These are phyloP conservation scores for Bungarus multicinctus DNA, from an alignment of 2,113 vertebrate genomes.

Conservation along the genomic window DNA sequence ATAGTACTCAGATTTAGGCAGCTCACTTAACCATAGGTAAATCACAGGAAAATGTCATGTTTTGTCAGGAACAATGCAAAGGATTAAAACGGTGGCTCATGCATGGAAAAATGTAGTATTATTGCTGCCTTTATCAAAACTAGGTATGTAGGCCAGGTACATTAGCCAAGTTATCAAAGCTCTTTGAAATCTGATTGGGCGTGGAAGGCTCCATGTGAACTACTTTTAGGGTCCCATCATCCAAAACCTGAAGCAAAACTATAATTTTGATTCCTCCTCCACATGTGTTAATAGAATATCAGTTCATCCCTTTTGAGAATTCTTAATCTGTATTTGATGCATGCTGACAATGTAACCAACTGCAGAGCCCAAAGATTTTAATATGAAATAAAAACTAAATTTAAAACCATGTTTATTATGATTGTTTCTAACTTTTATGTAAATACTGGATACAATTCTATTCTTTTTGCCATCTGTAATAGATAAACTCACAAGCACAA, in stretches of 20 bases:
- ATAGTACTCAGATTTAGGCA: not conserved
- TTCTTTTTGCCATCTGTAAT: not conserved
- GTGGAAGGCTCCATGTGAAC: not conserved
- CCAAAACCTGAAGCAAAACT: not conserved
- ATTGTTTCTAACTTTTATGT: not conserved
- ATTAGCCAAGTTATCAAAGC: not conserved
- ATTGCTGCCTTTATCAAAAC: not conserved
- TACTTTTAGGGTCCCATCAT: not conserved
- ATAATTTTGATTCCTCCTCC: not conserved
- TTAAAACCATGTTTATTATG: too few species aligned
- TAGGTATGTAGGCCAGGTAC: not conserved
- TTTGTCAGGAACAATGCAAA: not conserved
- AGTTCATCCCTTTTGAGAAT: not conserved
- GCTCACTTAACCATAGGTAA: not conserved
- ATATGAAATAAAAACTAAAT: not conserved
- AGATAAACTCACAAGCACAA: not conserved
- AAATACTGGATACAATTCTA: not conserved
- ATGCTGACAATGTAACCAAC: not conserved
- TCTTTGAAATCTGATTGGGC: not conserved
- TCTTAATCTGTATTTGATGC: not conserved
- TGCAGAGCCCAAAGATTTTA: not conserved
- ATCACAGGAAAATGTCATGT: not conserved
- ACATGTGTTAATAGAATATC: not conserved
- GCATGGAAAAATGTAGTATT: not conserved
- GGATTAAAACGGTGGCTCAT: not conserved